Percentiles rank a stretch among this genome's conserved stretches.
Evolutionary conservation across 2,797 vertebrate species (phyloP).

Genomic region (Sebastes jordani): DNA sequence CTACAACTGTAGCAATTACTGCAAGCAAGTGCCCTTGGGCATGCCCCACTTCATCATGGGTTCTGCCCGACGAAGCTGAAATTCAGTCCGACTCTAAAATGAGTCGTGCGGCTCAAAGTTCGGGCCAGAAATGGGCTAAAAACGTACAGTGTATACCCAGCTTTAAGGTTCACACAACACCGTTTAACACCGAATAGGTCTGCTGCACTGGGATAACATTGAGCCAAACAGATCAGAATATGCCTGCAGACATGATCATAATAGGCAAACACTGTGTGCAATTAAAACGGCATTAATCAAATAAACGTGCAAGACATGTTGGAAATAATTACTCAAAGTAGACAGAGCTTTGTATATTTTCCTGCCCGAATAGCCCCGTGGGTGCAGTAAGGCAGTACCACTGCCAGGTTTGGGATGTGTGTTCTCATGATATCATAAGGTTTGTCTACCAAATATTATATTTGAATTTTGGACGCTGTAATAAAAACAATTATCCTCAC

Average conservation of each 20-base stretch:
- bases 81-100: too few species aligned
- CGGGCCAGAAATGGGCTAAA: fast-evolving
- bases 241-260: not conserved
- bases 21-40: not conserved
- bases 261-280: not conserved
- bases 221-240: not conserved
- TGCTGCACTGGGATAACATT: not conserved
- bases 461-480: not conserved
- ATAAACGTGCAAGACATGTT: not conserved
- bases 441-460: too few species aligned
- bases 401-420: not conserved
- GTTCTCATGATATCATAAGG: not conserved
- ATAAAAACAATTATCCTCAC: not conserved
- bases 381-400: not conserved
- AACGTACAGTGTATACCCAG: too few species aligned
- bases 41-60: not conserved
- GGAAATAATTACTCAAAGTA: not conserved
- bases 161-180: not conserved
- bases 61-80: not conserved
- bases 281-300: not conserved
- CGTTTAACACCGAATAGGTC: not conserved
- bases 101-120: too few species aligned
- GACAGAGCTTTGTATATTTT: not conserved
- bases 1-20: not conserved
- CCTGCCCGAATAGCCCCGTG: not conserved